Evolutionary conservation across 2,888 invertebrate genomes (phyloP).

Genomic region (Philhelius pedissequus): DNA sequence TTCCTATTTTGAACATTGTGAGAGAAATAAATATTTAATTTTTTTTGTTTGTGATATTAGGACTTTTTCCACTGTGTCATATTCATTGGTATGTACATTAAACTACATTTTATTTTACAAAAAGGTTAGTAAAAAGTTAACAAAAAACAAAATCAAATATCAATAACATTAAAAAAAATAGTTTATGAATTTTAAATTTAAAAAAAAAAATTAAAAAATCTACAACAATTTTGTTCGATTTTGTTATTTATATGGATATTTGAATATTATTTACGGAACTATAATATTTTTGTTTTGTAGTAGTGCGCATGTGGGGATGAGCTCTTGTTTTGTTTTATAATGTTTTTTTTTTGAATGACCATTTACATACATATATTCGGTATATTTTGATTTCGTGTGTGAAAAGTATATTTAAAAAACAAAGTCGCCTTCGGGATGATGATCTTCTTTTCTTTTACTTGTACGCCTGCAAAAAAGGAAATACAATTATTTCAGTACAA

Average conservation of each 20-base stretch:
- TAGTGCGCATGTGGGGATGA: constrained; percentile 65
- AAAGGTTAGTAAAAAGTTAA: constrained; percentile 51
- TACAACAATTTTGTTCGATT: constrained; percentile 25
- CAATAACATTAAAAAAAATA: constrained; percentile 22
- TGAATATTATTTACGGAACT: not conserved
- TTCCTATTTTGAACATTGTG: constrained; percentile 60
- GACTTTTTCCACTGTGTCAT: constrained; percentile 9
- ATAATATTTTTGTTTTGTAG: constrained; percentile 22
- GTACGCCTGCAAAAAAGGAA: constrained; percentile 63
- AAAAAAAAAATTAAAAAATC: constrained; percentile 26
- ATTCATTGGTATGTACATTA: constrained; percentile 17
- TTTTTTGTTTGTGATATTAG: not conserved
- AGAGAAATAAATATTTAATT: constrained; percentile 39
- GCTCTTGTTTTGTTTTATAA: constrained; percentile 38
- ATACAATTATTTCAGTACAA: constrained; percentile 46
- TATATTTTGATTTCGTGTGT: not conserved
- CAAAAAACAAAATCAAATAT: constrained; percentile 8
- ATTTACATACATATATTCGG: not conserved
- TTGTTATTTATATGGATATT: not conserved
- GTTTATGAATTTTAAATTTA: not conserved
- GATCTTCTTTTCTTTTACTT: constrained; percentile 38
- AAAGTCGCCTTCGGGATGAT: constrained; percentile 28
- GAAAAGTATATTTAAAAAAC: constrained; percentile 13
- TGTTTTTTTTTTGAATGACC: constrained; percentile 8
- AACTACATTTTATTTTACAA: constrained; percentile 42